These are phyloP conservation scores for Dallia pectoralis DNA, from an alignment of 2,797 vertebrate genomes.

Conservation along the genomic window DNA sequence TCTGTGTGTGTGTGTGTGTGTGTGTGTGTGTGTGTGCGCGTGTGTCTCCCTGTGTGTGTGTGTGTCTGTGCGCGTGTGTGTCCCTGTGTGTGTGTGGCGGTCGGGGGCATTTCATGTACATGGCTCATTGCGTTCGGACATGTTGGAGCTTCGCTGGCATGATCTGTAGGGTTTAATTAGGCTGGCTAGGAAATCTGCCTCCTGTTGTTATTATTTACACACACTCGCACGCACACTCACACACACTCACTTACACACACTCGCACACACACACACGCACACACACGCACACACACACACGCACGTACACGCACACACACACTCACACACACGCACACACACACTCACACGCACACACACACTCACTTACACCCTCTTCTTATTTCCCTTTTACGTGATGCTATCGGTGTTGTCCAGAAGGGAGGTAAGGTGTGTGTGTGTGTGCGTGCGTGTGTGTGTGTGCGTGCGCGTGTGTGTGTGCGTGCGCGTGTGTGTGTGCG, in stretches of 20 bases:
- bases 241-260: neutral
- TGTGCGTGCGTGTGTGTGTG: neutral
- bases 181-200: slow-evolving; percentile 1
- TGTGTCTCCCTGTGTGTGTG: no score
- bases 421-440: neutral
- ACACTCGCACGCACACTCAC: slow-evolving; percentile 7
- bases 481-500: neutral
- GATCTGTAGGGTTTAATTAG: slow-evolving; percentile 18
- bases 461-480: neutral
- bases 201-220: slow-evolving; percentile 7
- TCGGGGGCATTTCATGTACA: slow-evolving; percentile 2
- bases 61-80: slow-evolving; percentile 30
- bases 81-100: slow-evolving; percentile 32
- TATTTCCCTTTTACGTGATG: neutral
- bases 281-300: neutral
- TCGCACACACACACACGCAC: neutral
- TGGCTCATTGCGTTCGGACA: slow-evolving; percentile 12
- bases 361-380: no score
- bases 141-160: neutral
- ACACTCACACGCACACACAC: neutral
- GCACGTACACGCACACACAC: neutral
- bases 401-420: slow-evolving; percentile 1
- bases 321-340: neutral
- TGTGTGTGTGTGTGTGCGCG: slow-evolving; percentile 28
- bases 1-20: slow-evolving; percentile 21